Conservation (phyloP, 2,797 vertebrate genomes). For the Rousettus madagascariensis region DNA sequence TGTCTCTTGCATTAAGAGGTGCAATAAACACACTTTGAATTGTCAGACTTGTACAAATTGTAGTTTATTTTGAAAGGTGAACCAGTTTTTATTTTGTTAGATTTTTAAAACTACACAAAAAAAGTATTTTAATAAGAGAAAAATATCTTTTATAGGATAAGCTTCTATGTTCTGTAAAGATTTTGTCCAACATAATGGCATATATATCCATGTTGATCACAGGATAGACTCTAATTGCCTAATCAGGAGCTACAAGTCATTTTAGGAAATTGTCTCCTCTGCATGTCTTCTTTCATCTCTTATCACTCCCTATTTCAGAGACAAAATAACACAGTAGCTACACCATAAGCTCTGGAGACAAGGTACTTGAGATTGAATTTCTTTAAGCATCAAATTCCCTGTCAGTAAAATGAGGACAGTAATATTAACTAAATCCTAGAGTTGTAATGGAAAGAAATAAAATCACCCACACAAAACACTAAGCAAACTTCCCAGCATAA, state of each 20-base stretch:
- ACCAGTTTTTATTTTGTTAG: neutral
- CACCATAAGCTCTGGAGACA: neutral
- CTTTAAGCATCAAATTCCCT: neutral
- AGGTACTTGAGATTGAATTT: neutral
- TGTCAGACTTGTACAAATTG: neutral
- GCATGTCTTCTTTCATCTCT: neutral
- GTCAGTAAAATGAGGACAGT: neutral
- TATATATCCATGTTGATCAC: neutral
- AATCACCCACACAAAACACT: neutral
- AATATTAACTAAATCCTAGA: neutral
- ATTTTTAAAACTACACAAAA: neutral
- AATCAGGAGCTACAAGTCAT: neutral
- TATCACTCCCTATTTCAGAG: neutral
- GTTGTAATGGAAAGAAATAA: neutral
- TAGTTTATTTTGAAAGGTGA: neutral
- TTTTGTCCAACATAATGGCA: neutral
- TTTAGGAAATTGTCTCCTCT: neutral
- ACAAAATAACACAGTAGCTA: neutral
- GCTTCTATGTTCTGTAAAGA: neutral
- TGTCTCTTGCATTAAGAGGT: neutral
- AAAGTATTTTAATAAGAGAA: neutral
- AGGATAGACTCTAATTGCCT: neutral
- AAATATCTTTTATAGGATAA: neutral
- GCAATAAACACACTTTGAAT: neutral
- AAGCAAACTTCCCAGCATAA: neutral